Evolutionary conservation across 2,888 invertebrate species (phyloP).

Genomic region (Phortica magna): DNA sequence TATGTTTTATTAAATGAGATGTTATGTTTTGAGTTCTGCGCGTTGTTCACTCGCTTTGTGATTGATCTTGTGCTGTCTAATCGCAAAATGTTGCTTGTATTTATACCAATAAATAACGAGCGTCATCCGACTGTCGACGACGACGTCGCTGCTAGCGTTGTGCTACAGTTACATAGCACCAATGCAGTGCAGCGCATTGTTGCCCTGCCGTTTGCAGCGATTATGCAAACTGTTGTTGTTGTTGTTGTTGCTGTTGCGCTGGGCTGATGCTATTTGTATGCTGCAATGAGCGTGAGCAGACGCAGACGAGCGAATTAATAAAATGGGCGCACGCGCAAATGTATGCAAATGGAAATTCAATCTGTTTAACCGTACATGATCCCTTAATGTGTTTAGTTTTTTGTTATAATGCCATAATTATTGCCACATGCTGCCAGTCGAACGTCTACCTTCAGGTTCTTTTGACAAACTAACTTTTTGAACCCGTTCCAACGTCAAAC

Average conservation of each 20-base stretch:
- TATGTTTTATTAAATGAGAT: not conserved
- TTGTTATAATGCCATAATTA: no score
- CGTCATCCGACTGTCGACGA: not conserved
- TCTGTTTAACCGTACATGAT: no score
- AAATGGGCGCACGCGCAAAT: not conserved
- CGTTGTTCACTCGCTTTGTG: slow-evolving; percentile 43
- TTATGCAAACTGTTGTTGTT: slow-evolving; percentile 58
- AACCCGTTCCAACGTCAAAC: no score
- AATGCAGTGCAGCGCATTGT: slow-evolving; percentile 53
- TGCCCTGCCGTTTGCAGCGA: slow-evolving; percentile 38
- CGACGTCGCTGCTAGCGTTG: slow-evolving; percentile 13
- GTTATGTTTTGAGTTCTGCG: slow-evolving; percentile 9
- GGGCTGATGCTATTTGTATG: no score
- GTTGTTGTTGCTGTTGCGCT: not conserved
- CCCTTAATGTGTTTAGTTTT: no score
- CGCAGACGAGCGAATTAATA: not conserved
- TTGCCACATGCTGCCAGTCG: no score
- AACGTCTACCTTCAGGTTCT: no score
- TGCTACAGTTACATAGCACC: slow-evolving; percentile 59
- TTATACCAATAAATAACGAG: slow-evolving; percentile 5
- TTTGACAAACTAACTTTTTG: no score
- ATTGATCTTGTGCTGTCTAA: not conserved
- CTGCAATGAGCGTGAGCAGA: no score
- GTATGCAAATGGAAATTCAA: not conserved
- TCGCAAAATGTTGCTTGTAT: slow-evolving; percentile 16